phyloP scores from a whole-genome alignment of 2,113 vertebrate genomes.

The Geococcyx californianus region DNA sequence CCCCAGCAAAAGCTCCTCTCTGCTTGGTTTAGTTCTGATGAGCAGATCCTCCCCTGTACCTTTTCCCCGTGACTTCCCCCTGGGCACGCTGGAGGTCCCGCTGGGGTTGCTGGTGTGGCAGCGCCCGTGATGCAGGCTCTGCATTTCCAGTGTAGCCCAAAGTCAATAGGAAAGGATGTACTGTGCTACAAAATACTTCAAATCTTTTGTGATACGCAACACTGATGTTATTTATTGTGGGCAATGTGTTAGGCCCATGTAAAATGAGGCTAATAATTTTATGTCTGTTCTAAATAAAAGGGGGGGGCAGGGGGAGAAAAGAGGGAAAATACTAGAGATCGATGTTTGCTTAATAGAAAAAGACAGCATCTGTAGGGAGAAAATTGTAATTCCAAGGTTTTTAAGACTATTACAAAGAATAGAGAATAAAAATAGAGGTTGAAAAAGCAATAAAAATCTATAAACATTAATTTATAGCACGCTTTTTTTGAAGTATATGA shows the following conservation, averaged over 20 bases:
- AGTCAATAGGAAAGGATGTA: background rate
- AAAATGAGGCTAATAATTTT: conserved; percentile 11
- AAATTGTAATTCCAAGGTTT: conserved; percentile 62
- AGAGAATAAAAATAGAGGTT: conserved; percentile 26
- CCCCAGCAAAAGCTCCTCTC: background rate
- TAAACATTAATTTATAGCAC: conserved; percentile 71
- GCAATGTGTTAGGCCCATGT: background rate
- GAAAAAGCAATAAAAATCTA: conserved; percentile 62
- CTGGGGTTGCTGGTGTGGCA: background rate
- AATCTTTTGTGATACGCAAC: background rate
- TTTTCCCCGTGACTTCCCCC: background rate
- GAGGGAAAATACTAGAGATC: background rate
- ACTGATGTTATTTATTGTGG: background rate
- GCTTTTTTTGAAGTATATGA: conserved; percentile 59
- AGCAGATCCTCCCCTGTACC: background rate
- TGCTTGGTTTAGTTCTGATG: background rate
- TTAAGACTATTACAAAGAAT: conserved; percentile 30
- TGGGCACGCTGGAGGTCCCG: background rate
- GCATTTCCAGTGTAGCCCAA: background rate
- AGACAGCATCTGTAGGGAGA: conserved; percentile 45
- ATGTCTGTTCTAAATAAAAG: background rate
- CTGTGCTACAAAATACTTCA: background rate
- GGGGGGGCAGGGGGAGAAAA: background rate
- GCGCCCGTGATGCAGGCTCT: background rate
- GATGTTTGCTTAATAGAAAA: conserved; percentile 64